These are phyloP conservation scores for Tethya wilhelma DNA, from an alignment of 37 sponge, comb jelly and placozoan genomes.

Conservation along the genomic window DNA sequence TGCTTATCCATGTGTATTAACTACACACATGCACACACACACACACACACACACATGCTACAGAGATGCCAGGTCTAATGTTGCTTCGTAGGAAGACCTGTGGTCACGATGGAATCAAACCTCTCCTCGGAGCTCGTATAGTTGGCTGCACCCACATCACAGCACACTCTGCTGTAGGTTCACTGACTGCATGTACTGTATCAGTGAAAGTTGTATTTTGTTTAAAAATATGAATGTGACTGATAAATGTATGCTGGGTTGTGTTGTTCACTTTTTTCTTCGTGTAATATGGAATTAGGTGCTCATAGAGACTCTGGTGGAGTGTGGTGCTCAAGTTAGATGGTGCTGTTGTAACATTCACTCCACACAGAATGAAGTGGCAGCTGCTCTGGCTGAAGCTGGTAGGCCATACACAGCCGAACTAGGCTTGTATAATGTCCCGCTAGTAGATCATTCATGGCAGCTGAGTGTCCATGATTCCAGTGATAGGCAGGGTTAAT, in stretches of 20 bases:
- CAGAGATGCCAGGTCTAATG: conserved; percentile 92
- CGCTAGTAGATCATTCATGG: too few relatives aligned
- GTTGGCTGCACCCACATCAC: conserved; percentile 31
- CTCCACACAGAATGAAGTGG: conserved; percentile 89
- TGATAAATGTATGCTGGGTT: not conserved
- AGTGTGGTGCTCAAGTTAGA: conserved; percentile 79
- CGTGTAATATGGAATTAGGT: conserved; percentile 43
- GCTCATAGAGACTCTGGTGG: conserved; percentile 86
- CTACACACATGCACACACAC: too few relatives aligned
- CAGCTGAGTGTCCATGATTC: too few relatives aligned
- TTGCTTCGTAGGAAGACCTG: conserved; percentile 77
- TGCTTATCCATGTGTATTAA: not conserved
- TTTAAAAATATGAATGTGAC: not conserved
- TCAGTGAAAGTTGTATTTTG: not conserved
- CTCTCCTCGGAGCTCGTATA: conserved; percentile 76
- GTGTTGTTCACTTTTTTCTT: not conserved
- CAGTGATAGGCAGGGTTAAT: too few relatives aligned
- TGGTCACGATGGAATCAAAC: conserved; percentile 55
- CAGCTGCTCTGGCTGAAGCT: conserved; percentile 85
- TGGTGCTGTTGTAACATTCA: conserved; percentile 90
- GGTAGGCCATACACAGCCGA: conserved; percentile 11
- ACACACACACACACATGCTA: too few relatives aligned
- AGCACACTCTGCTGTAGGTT: conserved; percentile 47
- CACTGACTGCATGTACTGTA: too few relatives aligned
- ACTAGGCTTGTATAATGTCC: not conserved